Evolutionary conservation across 2,888 invertebrate genomes (phyloP).

Genomic region (Rhyacophila evoluta): DNA sequence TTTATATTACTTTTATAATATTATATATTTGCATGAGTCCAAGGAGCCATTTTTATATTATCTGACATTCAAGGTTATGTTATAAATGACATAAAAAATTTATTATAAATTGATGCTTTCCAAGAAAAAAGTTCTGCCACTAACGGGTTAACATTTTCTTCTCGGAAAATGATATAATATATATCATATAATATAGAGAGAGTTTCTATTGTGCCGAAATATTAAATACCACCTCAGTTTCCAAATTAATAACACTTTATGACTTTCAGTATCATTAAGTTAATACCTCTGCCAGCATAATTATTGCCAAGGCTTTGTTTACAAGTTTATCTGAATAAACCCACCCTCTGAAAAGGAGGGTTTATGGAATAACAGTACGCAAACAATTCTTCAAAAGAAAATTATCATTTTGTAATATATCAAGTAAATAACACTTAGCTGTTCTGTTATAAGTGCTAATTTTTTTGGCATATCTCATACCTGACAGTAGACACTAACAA

Average conservation of each 20-base stretch:
- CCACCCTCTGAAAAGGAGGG: conserved; percentile 26
- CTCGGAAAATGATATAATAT: background rate
- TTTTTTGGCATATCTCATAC: too few relatives aligned
- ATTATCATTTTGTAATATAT: too few relatives aligned
- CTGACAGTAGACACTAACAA: too few relatives aligned
- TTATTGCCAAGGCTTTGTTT: conserved; percentile 50
- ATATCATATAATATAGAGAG: background rate
- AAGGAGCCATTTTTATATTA: too few relatives aligned
- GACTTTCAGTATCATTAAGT: conserved; percentile 53
- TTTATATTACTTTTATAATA: too few relatives aligned
- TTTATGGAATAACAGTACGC: background rate
- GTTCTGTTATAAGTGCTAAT: too few relatives aligned
- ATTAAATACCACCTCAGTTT: conserved; percentile 32
- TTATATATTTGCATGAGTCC: too few relatives aligned
- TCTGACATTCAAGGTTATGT: too few relatives aligned
- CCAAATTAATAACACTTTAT: conserved; percentile 52
- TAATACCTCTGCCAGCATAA: conserved; percentile 53
- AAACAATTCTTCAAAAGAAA: background rate
- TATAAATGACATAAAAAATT: too few relatives aligned
- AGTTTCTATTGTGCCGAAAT: conserved; percentile 36
- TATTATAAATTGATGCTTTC: too few relatives aligned
- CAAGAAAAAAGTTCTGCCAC: background rate
- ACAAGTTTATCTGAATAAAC: conserved; percentile 53
- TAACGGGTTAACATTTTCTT: background rate
- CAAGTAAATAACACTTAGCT: too few relatives aligned